Evolutionary conservation across 53 echinoderm and acorn worm genomes (phyloP), one percentile per base, ranked within the genome.

Genomic region (Hippasteria phrygiana): DNA sequence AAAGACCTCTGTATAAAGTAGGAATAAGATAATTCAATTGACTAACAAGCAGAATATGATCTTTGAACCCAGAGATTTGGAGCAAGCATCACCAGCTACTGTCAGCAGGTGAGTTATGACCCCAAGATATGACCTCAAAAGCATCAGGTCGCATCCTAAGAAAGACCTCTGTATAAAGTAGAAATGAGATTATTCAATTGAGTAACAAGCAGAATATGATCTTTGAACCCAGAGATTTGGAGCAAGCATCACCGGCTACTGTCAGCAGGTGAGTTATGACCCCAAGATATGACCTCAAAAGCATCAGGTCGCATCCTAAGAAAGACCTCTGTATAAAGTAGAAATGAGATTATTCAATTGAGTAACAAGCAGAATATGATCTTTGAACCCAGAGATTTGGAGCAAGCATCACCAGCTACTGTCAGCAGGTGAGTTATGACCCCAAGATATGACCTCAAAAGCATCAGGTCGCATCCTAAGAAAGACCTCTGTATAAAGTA

Each of bases 181-280:
- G n/a, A n/a, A n/a, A n/a, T 80, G 98, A 98, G 85, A 98, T 98
- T 46, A 98, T 98, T 22, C 98, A 96, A 88, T 96, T 98, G 95
- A 98, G 89, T 72, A 91, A 71, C 90, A 95, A 93, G 53, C 95
- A 98, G 82, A 98, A 96, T 70, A 96, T 95, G 95, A 98, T 98
- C 71, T 98, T 98, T 98, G 98, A 98, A 87, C 95, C 95, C 10
- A 87, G 74, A 54, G 98, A 96, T 77, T 62, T 98, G 69, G 98
- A 98, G 59, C 98, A 98, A 73, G 98, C 98, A 17, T 98, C 98
- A 12, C 98, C 98, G 12, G 98, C 98, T 18, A 98, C 98, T 43
- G 98, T 98, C 88, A 98, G 98, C 94, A 95, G 98, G 98, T 98
- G 64, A 70, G 90, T 24, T 35, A n/a, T 56, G 17, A 55, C 38